A percentile compares a stretch with the other conserved stretches of the same genome.
Evolutionary conservation across 2,797 vertebrate genomes (phyloP).

Genomic region (Rhyacichthys aspro): DNA sequence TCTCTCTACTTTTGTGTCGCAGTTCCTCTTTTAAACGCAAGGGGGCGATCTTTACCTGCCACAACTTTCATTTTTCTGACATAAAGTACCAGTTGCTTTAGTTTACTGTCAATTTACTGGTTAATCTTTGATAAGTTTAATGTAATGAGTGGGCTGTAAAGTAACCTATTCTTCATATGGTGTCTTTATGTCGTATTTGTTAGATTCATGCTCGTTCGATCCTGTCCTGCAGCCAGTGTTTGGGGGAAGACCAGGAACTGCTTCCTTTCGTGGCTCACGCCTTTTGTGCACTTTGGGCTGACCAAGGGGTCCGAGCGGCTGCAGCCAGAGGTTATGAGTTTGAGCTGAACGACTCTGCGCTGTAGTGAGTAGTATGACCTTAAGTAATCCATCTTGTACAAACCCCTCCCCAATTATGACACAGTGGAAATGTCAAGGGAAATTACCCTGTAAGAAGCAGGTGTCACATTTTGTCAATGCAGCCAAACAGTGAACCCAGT

Average conservation of each 20-base stretch:
- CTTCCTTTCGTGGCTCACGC: slow-evolving; percentile 78
- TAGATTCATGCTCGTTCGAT: slow-evolving; percentile 77
- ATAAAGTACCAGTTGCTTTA: too few relatives aligned
- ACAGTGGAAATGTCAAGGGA: slow-evolving; percentile 47
- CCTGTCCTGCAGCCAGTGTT: slow-evolving; percentile 78
- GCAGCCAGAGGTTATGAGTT: slow-evolving; percentile 77
- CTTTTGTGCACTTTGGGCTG: slow-evolving; percentile 77
- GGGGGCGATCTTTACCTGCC: slow-evolving; percentile 55
- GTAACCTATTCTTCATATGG: not conserved
- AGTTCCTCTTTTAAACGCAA: slow-evolving; percentile 41
- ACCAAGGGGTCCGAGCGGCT: slow-evolving; percentile 75
- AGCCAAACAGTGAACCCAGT: slow-evolving; percentile 12
- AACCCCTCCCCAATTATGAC: slow-evolving; percentile 19
- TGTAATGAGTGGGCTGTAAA: not conserved
- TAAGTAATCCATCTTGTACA: slow-evolving; percentile 12
- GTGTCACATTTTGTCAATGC: slow-evolving; percentile 32
- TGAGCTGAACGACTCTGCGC: slow-evolving; percentile 83
- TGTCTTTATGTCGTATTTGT: not conserved
- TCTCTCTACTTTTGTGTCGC: slow-evolving; percentile 5
- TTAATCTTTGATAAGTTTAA: too few relatives aligned
- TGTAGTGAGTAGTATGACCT: slow-evolving; percentile 79
- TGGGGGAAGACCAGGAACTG: slow-evolving; percentile 78
- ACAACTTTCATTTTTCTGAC: not conserved
- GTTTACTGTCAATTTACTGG: too few relatives aligned
- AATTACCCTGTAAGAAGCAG: slow-evolving; percentile 28